These are phyloP conservation scores for Tragelaphus imberbis DNA, from an alignment of 2,113 vertebrate genomes.

Conservation along the genomic window DNA sequence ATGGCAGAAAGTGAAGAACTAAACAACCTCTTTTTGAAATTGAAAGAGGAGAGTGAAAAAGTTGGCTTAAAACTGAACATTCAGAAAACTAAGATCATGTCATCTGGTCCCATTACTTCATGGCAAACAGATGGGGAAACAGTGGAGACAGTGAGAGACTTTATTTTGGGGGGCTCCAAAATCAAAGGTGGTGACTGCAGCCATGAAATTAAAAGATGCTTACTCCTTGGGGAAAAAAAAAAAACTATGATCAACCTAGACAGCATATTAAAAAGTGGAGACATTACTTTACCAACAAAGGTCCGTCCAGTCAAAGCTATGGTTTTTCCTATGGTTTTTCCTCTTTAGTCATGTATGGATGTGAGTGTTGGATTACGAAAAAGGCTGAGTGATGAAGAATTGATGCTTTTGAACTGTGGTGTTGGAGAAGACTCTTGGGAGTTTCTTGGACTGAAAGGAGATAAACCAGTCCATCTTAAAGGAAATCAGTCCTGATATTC, in stretches of 20 bases:
- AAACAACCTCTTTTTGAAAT: background rate
- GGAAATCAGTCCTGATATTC: background rate
- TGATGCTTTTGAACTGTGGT: background rate
- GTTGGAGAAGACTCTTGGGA: background rate
- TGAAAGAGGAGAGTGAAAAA: background rate
- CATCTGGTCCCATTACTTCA: background rate
- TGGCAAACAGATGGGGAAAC: background rate
- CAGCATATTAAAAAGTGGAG: background rate
- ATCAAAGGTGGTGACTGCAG: background rate
- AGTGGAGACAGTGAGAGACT: background rate
- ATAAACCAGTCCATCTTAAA: background rate
- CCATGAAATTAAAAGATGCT: background rate
- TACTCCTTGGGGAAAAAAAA: background rate
- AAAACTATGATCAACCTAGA: background rate
- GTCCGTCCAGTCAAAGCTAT: background rate
- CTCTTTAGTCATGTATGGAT: background rate
- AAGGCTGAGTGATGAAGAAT: background rate
- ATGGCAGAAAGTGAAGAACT: background rate
- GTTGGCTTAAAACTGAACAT: background rate
- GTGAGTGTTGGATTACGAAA: background rate
- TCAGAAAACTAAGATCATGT: background rate
- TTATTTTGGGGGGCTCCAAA: background rate
- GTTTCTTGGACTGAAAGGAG: background rate
- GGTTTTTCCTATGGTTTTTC: background rate
- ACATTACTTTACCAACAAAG: background rate